Percentiles rank a stretch among this genome's conserved stretches.
Conservation (phyloP, 2,113 vertebrate species). For the Ictidomys tridecemlineatus region DNA sequence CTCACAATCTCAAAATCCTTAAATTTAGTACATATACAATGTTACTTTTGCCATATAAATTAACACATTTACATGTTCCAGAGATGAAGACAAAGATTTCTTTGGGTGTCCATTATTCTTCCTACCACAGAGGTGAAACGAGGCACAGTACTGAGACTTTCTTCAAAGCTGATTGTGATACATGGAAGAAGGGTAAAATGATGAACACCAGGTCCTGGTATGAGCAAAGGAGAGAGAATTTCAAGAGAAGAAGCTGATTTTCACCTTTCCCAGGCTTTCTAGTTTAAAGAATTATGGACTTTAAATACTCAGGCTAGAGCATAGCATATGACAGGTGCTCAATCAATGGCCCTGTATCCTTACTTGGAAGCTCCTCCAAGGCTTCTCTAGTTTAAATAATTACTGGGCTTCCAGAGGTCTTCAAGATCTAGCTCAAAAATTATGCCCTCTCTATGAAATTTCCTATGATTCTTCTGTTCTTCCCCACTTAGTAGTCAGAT, state of each 20-base stretch:
- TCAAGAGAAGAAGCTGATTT: neutral
- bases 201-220: neutral
- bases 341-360: neutral
- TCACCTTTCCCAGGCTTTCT: too few relatives aligned
- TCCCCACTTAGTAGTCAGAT: neutral
- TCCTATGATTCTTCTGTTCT: neutral
- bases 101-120: neutral
- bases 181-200: neutral
- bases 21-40: neutral
- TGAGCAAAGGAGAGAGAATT: neutral
- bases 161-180: neutral
- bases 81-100: neutral
- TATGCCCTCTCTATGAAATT: neutral
- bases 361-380: neutral
- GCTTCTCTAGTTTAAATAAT: slow-evolving; percentile 2
- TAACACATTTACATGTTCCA: neutral
- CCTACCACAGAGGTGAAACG: neutral
- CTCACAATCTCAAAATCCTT: neutral
- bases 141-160: neutral
- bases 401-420: neutral
- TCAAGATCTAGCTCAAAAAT: neutral
- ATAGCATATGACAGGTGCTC: neutral
- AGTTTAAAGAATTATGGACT: neutral
- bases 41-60: neutral
- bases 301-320: neutral